A percentile compares a stretch with the other conserved stretches of the same genome.
Conservation (phyloP, 2,113 vertebrate species). For the Promerops cafer region DNA sequence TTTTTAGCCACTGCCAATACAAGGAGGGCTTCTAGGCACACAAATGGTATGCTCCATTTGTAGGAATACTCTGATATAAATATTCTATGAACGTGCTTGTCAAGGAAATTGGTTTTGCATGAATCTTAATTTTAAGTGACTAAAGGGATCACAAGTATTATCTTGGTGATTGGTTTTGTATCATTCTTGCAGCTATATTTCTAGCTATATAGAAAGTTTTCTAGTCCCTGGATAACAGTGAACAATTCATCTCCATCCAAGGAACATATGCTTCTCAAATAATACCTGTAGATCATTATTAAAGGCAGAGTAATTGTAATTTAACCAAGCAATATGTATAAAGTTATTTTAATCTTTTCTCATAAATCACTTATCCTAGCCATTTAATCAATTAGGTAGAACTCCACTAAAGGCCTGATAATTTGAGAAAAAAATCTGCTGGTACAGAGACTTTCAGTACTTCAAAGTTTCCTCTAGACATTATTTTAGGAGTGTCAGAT, state of each 20-base stretch:
- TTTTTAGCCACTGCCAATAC: neutral
- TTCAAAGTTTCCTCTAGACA: neutral
- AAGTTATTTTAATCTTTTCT: slow-evolving; percentile 41
- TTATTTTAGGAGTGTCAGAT: neutral
- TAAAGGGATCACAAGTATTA: slow-evolving; percentile 6
- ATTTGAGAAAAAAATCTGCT: neutral
- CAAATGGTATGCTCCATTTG: neutral
- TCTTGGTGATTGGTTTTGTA: neutral
- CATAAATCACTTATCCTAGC: slow-evolving; percentile 26
- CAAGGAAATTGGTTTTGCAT: slow-evolving; percentile 26
- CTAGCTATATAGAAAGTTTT: neutral
- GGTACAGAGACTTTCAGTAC: neutral
- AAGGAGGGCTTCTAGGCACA: neutral
- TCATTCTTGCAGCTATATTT: neutral
- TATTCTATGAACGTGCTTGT: neutral
- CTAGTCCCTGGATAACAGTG: slow-evolving; percentile 2
- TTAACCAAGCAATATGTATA: neutral
- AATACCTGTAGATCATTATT: neutral
- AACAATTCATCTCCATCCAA: slow-evolving; percentile 31
- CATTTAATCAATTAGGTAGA: slow-evolving; percentile 14
- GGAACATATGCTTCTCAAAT: slow-evolving; percentile 23
- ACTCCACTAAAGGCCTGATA: neutral
- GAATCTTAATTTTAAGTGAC: slow-evolving; percentile 32
- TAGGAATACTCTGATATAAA: neutral
- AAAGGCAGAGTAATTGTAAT: slow-evolving; percentile 25